Evolutionary conservation across 2,113 vertebrate genomes (phyloP), one percentile per base, ranked within the genome.

Genomic region (Menidia beryllina): DNA sequence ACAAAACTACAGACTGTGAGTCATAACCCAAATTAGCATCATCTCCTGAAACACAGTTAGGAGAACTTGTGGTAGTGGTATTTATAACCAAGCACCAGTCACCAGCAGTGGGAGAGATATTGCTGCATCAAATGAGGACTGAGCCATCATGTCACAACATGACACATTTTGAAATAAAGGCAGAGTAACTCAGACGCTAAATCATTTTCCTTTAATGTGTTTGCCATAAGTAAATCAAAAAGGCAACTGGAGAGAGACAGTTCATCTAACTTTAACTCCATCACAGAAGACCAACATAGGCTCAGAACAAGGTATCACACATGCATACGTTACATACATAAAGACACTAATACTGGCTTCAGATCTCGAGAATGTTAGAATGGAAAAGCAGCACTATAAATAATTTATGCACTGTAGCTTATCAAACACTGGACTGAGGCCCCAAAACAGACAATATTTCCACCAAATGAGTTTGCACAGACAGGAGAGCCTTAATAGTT

Each of bases 1-100:
- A 87, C 80, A 63, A 39, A 73, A 84, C 79, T 47, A 59, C 86
- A 88, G 86, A 89, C 82, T 51, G 60, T 86, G 91, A 90, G 70
- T 92, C 90, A 90, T 84, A 84, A 68, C 90, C 90, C 91, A 91
- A 93, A 84, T 91, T 92, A 93, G 92, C 60, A 84, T 83, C 87
- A 82, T 77, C 88, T 88, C 72, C 72, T 85, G 76, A 88, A 90
- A 88, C 81, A 67, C 74, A 88, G 84, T 86, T 79, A 84, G 86
- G 81, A 78, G 73, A 88, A 85, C 90, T 82, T 87, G 83, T 79
- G 76, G 69, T 26, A 4, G 60, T 48, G 79, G 57, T 89, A 91
- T 91, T 89, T 90, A 91, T 90, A 92, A 82, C 75, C 63, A 38
- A 54, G 61, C 69, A 71, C 58, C 25, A 25, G 75, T 86, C 81